Evolutionary conservation across 2,797 vertebrate species (phyloP), one percentile per base, ranked within the genome.

Genomic region (Brotogeris chrysoptera): DNA sequence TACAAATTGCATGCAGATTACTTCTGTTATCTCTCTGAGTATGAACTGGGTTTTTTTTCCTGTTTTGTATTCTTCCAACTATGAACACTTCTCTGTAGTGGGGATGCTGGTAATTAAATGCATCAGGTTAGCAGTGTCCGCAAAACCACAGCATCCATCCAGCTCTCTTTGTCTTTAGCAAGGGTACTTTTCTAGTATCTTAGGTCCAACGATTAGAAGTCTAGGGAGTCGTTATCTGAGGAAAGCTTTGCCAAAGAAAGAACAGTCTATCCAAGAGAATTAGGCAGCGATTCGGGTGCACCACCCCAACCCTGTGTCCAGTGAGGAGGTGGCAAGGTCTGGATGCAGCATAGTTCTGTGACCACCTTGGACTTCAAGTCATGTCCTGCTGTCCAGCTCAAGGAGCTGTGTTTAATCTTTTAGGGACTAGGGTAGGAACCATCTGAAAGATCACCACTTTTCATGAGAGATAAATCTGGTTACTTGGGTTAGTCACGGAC

Each of bases 321-420:
- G 13, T 44, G 73, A 47, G 11, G 64, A 80, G 36, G 28, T 25
- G 59, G 36, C 27, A 64, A 38, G 9, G 18, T 79, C 63, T 72
- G 41, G 34, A 30, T 78, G 39, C 10, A 19, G 38, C 13, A 70
- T 32, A 3, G 5, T 23, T 90, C 28, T 13, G 1, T 49, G 41
- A 64, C 16, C 38, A 61, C 7, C 7, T 68, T 64, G 30, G 21
- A 3, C 46, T 32, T 68, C 34, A 28, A 30, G 28, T 73, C 30
- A 6, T 6, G 7, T 66, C 38, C 13, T 81, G 10, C 17, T 88
- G 30, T 57, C 0, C 0, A 36, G n/a, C 60, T 78, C 50, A 17
- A 50, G 44, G 60, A 82, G 16, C 20, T 52, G 14, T 6, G 1
- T 88, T 73, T 80, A 68, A 28, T 68, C 25, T 68, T 76, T 12